Percentiles rank a stretch among this genome's conserved stretches.
phyloP scores from a whole-genome alignment of 2,797 vertebrate species.

The Halcyon badia region DNA sequence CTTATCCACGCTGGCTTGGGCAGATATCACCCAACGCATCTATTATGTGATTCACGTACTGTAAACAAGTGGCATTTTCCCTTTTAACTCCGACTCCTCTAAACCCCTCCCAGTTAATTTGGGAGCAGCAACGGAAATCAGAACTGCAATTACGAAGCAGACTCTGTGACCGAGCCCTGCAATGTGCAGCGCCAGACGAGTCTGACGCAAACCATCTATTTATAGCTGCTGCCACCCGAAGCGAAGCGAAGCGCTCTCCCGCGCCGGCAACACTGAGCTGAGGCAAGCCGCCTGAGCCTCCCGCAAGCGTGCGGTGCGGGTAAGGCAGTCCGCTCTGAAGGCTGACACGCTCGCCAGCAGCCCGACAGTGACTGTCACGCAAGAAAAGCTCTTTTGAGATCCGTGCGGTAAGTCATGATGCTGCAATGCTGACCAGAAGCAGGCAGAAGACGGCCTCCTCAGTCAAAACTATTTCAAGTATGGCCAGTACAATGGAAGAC shows the following conservation, averaged over 20 bases:
- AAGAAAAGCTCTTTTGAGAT: background rate
- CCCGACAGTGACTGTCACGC: background rate
- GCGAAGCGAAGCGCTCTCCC: background rate
- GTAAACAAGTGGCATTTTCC: constrained; percentile 64
- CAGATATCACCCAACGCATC: background rate
- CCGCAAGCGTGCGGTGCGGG: rapidly evolving
- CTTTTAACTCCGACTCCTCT: constrained; percentile 64
- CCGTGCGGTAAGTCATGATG: rapidly evolving
- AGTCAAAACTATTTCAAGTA: constrained; percentile 27
- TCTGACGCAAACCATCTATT: constrained; percentile 47
- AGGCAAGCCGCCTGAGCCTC: background rate
- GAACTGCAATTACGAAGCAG: constrained; percentile 53
- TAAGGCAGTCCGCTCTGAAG: background rate
- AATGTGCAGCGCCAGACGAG: background rate
- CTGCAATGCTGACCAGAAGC: background rate
- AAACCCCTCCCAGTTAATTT: constrained; percentile 67
- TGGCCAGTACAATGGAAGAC: constrained; percentile 20
- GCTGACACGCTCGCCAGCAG: background rate
- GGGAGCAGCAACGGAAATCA: constrained; percentile 47
- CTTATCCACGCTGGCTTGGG: background rate
- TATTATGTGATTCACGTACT: constrained; percentile 19
- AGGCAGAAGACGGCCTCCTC: background rate
- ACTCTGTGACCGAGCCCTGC: constrained; percentile 27
- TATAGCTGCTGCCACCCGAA: background rate
- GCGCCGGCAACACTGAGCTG: background rate